Conservation (phyloP, 1,140 invertebrate genomes). For the Parapsyche elsis region DNA sequence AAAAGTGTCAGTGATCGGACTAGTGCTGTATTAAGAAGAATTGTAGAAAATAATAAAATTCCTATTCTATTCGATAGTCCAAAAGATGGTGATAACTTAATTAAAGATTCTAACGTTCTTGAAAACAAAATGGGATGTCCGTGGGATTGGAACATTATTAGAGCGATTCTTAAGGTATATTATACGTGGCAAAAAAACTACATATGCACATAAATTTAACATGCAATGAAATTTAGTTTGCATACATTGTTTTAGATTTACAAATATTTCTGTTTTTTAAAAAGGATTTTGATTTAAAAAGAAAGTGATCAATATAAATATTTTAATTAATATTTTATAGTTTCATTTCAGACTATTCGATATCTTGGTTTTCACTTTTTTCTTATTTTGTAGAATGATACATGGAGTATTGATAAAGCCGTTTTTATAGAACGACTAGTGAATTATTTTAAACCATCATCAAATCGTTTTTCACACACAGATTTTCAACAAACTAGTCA, state of each 20-base stretch:
- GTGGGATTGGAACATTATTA: slow-evolving; percentile 89
- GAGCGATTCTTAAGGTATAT: slow-evolving; percentile 78
- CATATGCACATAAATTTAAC: too few species aligned
- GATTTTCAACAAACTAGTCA: slow-evolving; percentile 64
- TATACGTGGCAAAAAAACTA: too few species aligned
- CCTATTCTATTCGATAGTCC: slow-evolving; percentile 66
- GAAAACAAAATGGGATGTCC: slow-evolving; percentile 75
- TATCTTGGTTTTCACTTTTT: background rate
- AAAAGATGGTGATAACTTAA: slow-evolving; percentile 71
- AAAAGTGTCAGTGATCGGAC: slow-evolving; percentile 66
- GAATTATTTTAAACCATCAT: slow-evolving; percentile 88
- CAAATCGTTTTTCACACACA: slow-evolving; percentile 85
- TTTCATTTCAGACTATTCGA: too few species aligned
- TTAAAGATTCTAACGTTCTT: slow-evolving; percentile 81
- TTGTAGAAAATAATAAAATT: slow-evolving; percentile 63
- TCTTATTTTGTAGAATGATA: slow-evolving; percentile 33
- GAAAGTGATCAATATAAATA: too few species aligned
- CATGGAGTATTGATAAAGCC: slow-evolving; percentile 74
- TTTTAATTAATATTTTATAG: too few species aligned
- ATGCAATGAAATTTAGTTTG: too few species aligned
- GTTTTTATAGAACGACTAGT: slow-evolving; percentile 85
- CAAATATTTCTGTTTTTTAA: too few species aligned
- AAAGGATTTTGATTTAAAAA: too few species aligned
- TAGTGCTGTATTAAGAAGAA: slow-evolving; percentile 63
- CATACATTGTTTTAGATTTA: too few species aligned